Base-by-base conservation (phyloP, 2,888 invertebrate species). In the Zaprionus obscuricornis region DNA sequence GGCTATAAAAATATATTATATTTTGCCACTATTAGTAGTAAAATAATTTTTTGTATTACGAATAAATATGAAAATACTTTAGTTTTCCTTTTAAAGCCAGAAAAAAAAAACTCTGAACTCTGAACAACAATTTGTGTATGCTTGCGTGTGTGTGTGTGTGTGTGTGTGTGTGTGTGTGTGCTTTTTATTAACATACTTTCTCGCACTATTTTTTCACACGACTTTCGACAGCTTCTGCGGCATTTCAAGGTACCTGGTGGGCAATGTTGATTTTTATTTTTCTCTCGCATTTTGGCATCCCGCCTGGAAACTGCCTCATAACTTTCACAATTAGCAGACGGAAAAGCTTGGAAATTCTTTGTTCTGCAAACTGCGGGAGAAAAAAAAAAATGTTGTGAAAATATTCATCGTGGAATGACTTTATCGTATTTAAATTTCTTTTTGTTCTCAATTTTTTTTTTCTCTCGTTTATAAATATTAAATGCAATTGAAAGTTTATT, bases 251-350 rank as follows among this genome's bases (percentile, higher is more conserved):
- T 51, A 59, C 29, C 37, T 16, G 13, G n/a, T 18, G 24, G 11
- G 14, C 11, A 26, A 29, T 40, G 26, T 14, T 43, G n/a, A 26
- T 36, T 26, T 39, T 29, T 24, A 1, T 14, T 18, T 6, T 7
- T 16, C 16, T 22, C 29, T 17, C 40, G 26, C 54, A 13, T 42
- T 49, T 18, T 8, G 10, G n/a, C 34, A 13, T n/a, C 8, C 26
- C 24, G n/a, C 36, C 24, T 11, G 27, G 16, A 52, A 60, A 49
- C 42, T 24, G 29, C 40, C 66, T 56, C 57, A 75, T 72, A 68
- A 72, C 57, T 72, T 71, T 47, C 40, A 65, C 75, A 75, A 75
- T 75, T 75, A 78, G 59, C 59, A 34, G 45, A 42, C 14, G 17
- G 31, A 67, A 67, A 47, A 51, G 56, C 36, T 17, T 29, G 24